Conservation (phyloP, 2,113 vertebrate species). For the Albula glossodonta region DNA sequence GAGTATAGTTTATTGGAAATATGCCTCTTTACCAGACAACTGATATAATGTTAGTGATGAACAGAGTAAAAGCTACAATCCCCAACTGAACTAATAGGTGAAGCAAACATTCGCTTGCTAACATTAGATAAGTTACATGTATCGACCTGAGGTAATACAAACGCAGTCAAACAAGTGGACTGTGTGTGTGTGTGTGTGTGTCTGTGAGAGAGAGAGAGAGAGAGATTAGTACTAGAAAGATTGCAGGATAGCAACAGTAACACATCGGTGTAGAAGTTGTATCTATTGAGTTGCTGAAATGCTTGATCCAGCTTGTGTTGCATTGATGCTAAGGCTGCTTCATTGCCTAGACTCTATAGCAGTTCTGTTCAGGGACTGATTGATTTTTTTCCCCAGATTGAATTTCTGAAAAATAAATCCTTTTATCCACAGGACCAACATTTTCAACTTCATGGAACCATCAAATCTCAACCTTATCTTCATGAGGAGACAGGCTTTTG, state of each 20-base stretch:
- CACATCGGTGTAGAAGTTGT: neutral
- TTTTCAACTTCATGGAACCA: neutral
- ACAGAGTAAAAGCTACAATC: too few relatives aligned
- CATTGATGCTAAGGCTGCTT: neutral
- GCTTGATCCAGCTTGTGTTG: neutral
- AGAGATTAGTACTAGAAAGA: too few relatives aligned
- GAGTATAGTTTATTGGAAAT: too few relatives aligned
- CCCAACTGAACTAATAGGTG: too few relatives aligned
- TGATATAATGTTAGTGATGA: too few relatives aligned
- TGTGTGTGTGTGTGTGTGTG: too few relatives aligned
- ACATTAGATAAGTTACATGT: too few relatives aligned
- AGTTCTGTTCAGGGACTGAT: neutral
- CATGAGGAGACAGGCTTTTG: neutral
- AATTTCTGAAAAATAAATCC: constrained; percentile 7
- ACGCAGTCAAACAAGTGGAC: too few relatives aligned
- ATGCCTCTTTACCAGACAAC: too few relatives aligned
- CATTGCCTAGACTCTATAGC: neutral
- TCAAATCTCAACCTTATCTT: neutral
- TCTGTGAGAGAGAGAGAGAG: too few relatives aligned
- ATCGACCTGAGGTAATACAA: too few relatives aligned
- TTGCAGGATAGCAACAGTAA: neutral
- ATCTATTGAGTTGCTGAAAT: neutral
- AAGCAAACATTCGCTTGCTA: too few relatives aligned
- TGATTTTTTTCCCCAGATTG: neutral
- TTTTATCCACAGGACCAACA: neutral